These are phyloP conservation scores for Cassiopea xamachana DNA, from an alignment of 30 jellyfish, hydroid and myxozoan species.

Conservation along the genomic window DNA sequence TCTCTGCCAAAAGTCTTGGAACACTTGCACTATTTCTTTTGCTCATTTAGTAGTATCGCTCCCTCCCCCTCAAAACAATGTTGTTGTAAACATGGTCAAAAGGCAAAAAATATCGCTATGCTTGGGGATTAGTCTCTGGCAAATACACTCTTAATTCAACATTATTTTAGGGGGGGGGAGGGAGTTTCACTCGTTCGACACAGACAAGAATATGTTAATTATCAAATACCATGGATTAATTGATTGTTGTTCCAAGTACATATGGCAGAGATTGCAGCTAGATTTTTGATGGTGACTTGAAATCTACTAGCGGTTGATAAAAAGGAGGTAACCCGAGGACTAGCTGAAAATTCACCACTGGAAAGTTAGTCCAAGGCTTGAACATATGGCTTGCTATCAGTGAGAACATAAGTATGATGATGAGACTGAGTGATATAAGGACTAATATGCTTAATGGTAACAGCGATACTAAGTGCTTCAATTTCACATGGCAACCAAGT, in stretches of 20 bases:
- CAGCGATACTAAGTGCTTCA: slow-evolving; percentile 74
- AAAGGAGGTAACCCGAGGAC: slow-evolving; percentile 52
- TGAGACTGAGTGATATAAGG: slow-evolving; percentile 68
- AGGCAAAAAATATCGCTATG: too few relatives aligned
- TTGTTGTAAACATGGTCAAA: too few relatives aligned
- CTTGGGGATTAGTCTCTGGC: too few relatives aligned
- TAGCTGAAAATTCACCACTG: slow-evolving; percentile 59
- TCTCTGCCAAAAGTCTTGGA: too few relatives aligned
- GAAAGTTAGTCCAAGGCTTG: slow-evolving; percentile 66
- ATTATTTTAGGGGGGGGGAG: too few relatives aligned
- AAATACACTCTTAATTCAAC: too few relatives aligned
- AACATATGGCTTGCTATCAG: slow-evolving; percentile 79
- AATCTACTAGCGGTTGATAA: slow-evolving; percentile 60
- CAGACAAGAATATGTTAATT: too few relatives aligned
- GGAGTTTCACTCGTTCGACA: too few relatives aligned
- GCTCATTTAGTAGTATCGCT: too few relatives aligned
- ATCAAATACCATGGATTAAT: too few relatives aligned
- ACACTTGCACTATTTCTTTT: too few relatives aligned
- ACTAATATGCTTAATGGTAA: slow-evolving; percentile 50
- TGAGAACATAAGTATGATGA: slow-evolving; percentile 46
- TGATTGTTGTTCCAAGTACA: neutral
- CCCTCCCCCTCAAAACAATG: too few relatives aligned
- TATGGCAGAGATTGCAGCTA: slow-evolving; percentile 48
- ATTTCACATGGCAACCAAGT: slow-evolving; percentile 75
- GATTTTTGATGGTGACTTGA: slow-evolving; percentile 36